Evolutionary conservation across 2,797 vertebrate species (phyloP), one percentile per base, ranked within the genome.

Genomic region (Pristis pectinata): DNA sequence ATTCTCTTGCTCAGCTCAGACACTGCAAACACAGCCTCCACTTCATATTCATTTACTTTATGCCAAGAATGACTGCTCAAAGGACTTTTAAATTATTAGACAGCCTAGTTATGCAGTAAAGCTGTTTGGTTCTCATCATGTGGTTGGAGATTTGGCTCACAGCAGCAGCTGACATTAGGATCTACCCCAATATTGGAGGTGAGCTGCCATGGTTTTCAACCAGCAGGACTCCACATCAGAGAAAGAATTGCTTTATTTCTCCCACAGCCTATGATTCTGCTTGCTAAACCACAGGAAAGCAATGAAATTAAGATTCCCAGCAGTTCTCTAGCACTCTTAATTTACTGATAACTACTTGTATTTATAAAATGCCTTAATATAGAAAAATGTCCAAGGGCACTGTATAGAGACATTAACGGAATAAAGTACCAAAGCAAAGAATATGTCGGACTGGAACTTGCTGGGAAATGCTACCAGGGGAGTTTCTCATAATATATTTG

Each of bases 191-290:
- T 49, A 93, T 44, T 30, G 92, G 41, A n/a, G 67, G 67, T 49
- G 92, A 74, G 44, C 49, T 72, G 27, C 41, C 67, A 49, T 30
- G 49, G 70, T 94, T 94, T 70, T 74, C 92, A 94, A 30, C 44
- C 72, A 94, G 72, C 49, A 53, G 92, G 92, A 37, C 53, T 76
- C 72, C 70, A 56, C 72, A 74, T 94, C 92, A 74, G 44, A 92
- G 27, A 34, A 74, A 49, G 15, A 53, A 94, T 49, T 94, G 44
- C 72, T 94, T 72, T 53, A 22, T 1, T 76, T n/a, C 27, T 70
- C 30, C 70, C 49, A 17, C 41, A 17, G 10, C 44, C 27, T 30
- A 2, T 70, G 64, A 41, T 49, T 72, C 64, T 93, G 91, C 44
- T 94, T 49, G 30, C 44, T 53, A 56, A 72, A 76, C 70, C 27